These are phyloP conservation scores for Apostichopus californicus DNA, from an alignment of 35 echinoderm and acorn worm species.

Conservation along the genomic window DNA sequence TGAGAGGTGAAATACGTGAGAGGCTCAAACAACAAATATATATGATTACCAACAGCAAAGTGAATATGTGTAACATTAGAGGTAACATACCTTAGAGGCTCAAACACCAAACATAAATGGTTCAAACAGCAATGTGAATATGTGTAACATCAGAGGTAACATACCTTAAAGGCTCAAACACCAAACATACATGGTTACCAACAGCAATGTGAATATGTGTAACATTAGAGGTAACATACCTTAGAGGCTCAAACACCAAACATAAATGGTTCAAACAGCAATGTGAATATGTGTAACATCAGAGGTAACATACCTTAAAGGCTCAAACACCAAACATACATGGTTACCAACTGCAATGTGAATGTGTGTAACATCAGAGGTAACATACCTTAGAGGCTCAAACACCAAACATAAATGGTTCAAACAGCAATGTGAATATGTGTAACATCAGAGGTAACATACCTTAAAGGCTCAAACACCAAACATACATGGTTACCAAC, in stretches of 20 bases:
- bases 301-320: neutral
- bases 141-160: neutral
- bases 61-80: too few relatives aligned
- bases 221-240: slow-evolving; percentile 48
- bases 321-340: too few relatives aligned
- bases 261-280: slow-evolving; percentile 88
- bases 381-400: slow-evolving; percentile 65
- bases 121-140: too few relatives aligned
- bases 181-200: too few relatives aligned
- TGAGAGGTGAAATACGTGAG: slow-evolving; percentile 58
- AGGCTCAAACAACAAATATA: slow-evolving; percentile 97
- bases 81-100: neutral
- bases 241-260: slow-evolving; percentile 97
- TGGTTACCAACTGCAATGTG: too few relatives aligned
- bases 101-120: too few relatives aligned
- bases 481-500: slow-evolving; percentile 93
- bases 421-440: too few relatives aligned
- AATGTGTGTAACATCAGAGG: too few relatives aligned
- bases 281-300: too few relatives aligned
- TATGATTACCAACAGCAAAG: slow-evolving; percentile 68
- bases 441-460: neutral
- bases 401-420: too few relatives aligned
- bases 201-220: too few relatives aligned
- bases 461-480: slow-evolving; percentile 98
- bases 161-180: slow-evolving; percentile 61